These are phyloP conservation scores for Hippolais icterina DNA, from an alignment of 2,113 vertebrate genomes.

Conservation along the genomic window DNA sequence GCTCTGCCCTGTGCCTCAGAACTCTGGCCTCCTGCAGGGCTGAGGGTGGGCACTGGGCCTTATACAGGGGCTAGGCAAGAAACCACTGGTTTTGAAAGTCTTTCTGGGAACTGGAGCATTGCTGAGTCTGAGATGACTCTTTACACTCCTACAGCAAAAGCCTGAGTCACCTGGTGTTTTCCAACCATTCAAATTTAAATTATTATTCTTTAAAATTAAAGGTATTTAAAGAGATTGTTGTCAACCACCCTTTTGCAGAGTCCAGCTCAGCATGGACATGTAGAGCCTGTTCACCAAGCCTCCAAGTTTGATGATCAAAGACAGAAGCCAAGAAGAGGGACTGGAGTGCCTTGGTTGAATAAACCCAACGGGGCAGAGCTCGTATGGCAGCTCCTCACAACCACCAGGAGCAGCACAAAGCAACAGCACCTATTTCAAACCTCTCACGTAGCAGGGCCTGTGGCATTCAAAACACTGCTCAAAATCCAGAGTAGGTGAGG, in stretches of 20 bases:
- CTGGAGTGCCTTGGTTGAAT: background rate
- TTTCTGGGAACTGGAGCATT: background rate
- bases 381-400: background rate
- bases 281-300: background rate
- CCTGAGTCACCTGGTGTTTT: background rate
- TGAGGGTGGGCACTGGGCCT: accelerated
- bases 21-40: background rate
- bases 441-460: background rate
- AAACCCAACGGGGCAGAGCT: accelerated
- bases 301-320: background rate
- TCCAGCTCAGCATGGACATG: accelerated
- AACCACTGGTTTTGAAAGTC: background rate
- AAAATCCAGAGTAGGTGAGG: background rate
- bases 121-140: background rate
- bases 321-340: background rate
- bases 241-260: background rate
- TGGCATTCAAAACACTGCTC: background rate
- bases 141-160: background rate
- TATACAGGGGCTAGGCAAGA: background rate
- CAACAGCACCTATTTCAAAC: background rate
- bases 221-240: background rate
- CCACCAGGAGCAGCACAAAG: background rate
- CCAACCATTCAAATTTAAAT: background rate
- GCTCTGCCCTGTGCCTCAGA: accelerated
- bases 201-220: background rate